Percentiles rank a stretch among this genome's conserved stretches.
Conservation (phyloP, 1,140 invertebrate genomes). For the Varroa destructor region DNA sequence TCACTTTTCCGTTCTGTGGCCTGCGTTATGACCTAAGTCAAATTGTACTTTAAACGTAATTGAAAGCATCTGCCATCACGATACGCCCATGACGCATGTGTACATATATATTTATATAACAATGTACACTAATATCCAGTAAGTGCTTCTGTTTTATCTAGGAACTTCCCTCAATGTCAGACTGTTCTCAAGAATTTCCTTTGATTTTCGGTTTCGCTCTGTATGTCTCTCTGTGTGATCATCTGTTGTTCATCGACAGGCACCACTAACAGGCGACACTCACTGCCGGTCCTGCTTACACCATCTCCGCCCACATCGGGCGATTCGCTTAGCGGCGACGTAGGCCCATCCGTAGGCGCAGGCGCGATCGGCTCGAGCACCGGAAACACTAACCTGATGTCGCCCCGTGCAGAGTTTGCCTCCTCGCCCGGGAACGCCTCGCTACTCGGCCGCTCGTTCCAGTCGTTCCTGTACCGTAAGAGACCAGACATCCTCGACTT, state of each 20-base stretch:
- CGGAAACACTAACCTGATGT: neutral
- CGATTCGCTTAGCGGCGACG: constrained; percentile 10
- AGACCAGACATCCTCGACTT: constrained; percentile 16
- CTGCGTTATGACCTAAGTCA: too few species aligned
- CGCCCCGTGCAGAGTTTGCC: constrained; percentile 17
- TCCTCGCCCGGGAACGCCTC: constrained; percentile 15
- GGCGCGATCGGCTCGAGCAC: neutral
- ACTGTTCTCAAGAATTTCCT: too few species aligned
- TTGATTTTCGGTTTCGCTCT: too few species aligned
- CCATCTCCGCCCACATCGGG: constrained; percentile 24
- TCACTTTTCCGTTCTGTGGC: too few species aligned
- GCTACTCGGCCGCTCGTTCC: constrained; percentile 21
- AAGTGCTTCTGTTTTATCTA: too few species aligned
- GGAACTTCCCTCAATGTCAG: too few species aligned
- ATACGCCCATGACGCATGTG: too few species aligned
- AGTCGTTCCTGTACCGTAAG: constrained; percentile 23
- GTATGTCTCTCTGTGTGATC: too few species aligned
- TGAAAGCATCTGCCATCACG: too few species aligned
- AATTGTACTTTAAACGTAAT: too few species aligned
- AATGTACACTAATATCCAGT: too few species aligned
- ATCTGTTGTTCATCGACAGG: neutral
- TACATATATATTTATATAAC: too few species aligned
- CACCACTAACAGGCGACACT: constrained; percentile 12
- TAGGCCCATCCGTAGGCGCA: neutral
- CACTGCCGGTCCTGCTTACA: constrained; percentile 13